These are phyloP conservation scores for Euzophera pinguis DNA, from an alignment of 2,888 invertebrate genomes.

Conservation along the genomic window DNA sequence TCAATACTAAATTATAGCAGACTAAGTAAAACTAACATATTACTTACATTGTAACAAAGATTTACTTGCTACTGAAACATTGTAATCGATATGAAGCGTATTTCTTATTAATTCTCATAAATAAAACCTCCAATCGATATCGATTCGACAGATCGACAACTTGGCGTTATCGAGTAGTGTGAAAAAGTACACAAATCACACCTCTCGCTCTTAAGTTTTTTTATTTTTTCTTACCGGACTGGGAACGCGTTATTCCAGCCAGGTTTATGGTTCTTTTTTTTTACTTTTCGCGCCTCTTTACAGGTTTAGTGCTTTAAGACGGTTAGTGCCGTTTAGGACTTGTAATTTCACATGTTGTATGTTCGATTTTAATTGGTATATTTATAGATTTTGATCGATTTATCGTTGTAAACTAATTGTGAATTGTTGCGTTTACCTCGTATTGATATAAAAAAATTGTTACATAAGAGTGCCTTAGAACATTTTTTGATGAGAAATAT, in stretches of 20 bases:
- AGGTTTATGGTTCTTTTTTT: conserved; percentile 25
- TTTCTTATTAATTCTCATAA: conserved; percentile 9
- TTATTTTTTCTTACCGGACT: conserved; percentile 39
- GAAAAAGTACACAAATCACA: conserved; percentile 74
- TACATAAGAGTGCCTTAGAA: too few relatives aligned
- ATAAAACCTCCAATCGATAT: conserved; percentile 52
- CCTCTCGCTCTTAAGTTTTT: conserved; percentile 51
- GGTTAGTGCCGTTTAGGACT: conserved; percentile 51
- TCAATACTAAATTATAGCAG: too few relatives aligned
- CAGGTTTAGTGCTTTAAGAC: conserved; percentile 34
- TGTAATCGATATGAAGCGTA: not conserved
- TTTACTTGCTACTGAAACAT: not conserved
- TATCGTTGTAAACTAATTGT: not conserved
- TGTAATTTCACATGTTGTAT: conserved; percentile 29
- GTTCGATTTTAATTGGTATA: conserved; percentile 16
- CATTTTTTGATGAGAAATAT: too few relatives aligned
- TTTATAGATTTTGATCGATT: not conserved
- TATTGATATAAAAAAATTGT: too few relatives aligned
- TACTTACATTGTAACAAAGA: not conserved
- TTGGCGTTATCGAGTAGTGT: conserved; percentile 56
- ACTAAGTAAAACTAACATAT: not conserved
- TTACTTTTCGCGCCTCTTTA: conserved; percentile 36
- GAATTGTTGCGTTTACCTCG: too few relatives aligned
- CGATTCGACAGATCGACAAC: conserved; percentile 38
- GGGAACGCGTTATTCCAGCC: conserved; percentile 57